A percentile compares a stretch with the other conserved stretches of the same genome.
phyloP scores from a whole-genome alignment of 2,113 vertebrate genomes.

The Erinaceus europaeus region DNA sequence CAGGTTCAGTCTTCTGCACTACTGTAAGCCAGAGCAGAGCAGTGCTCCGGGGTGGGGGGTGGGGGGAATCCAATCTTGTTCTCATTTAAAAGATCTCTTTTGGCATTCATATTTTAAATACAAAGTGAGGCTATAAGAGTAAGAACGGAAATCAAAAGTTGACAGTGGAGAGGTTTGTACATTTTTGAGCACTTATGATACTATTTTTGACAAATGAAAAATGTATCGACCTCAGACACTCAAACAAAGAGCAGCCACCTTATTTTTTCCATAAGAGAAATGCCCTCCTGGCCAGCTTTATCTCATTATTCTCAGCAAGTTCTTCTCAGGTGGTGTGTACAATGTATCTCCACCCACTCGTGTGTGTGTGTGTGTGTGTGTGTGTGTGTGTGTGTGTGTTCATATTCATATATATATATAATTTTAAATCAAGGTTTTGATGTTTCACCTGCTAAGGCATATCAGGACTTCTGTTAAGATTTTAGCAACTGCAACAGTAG shows the following conservation, averaged over 20 bases:
- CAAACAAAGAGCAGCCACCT: not conserved
- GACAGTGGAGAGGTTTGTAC: not conserved
- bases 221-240: not conserved
- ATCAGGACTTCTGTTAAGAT: not conserved
- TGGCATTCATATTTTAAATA: not conserved
- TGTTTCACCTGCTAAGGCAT: not conserved
- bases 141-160: not conserved
- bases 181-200: not conserved
- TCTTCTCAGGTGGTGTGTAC: not conserved
- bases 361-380: not conserved
- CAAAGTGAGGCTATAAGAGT: not conserved
- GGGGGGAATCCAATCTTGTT: not conserved
- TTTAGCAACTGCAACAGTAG: not conserved
- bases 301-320: not conserved
- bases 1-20: too few relatives aligned
- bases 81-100: not conserved
- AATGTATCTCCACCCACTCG: not conserved
- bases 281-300: not conserved
- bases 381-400: not conserved
- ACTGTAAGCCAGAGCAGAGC: too few relatives aligned
- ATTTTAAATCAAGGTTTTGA: not conserved
- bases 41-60: too few relatives aligned
- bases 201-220: not conserved
- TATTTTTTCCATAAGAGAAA: not conserved
- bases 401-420: too few relatives aligned